Evolutionary conservation across 1,140 invertebrate genomes (phyloP), one percentile per base, ranked within the genome.

Genomic region (Nixonia krombeini): DNA sequence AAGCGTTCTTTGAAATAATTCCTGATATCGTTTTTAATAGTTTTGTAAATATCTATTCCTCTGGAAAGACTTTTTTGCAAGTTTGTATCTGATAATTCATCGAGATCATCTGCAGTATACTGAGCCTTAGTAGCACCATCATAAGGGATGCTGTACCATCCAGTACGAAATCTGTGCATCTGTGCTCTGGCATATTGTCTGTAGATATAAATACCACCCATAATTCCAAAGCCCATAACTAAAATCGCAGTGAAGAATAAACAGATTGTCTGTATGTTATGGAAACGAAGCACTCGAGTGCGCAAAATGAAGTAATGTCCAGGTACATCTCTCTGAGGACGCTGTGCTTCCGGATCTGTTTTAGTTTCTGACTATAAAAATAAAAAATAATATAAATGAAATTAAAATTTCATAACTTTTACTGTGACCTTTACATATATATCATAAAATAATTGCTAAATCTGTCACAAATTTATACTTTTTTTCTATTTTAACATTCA

Each of bases 151-250:
- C 88, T 89, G 74, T 89, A 92, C 83, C 89, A 90, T 15, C 90
- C 90, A 31, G 88, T 88, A 45, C 87, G 85, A 70, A 89, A 87
- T 76, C 86, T 87, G 6, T 87, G 86, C 74, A 87, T 82, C 79
- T 90, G 86, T 25, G 86, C 82, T 23, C 88, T 87, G 1, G 89
- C 84, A 78, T 93, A 92, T 49, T 93, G 88, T n/a, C 88, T 88
- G 81, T 94, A 95, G 15, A 96, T 83, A 71, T 91, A 91, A 29
- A 92, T 86, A 9, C 93, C 93, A 16, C 90, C 90, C 42, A 93
- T 87, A 21, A 95, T 89, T 4, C 92, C 92, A 70, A 92, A 88
- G 35, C 91, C 87, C 73, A 94, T 89, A 1, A 94, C 90, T 23
- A 92, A 74, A 0, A 94, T 71, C 0, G 91, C 90, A 16, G 90